phyloP scores from a whole-genome alignment of 2,888 invertebrate species.

The Heliconius cydno region DNA sequence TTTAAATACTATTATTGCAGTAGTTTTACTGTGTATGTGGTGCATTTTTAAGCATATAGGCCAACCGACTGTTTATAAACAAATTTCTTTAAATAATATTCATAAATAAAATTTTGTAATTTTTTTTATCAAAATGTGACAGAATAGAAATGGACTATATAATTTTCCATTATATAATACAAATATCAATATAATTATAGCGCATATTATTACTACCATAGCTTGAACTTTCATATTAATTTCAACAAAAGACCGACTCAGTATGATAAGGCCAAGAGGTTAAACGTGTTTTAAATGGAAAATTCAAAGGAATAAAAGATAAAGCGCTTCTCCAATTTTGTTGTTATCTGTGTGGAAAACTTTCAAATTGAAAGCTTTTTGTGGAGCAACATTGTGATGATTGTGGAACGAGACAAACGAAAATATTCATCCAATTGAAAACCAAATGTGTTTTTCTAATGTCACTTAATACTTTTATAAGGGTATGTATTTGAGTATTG shows the following conservation, averaged over 20 bases:
- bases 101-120: too few species aligned
- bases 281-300: constrained; percentile 26
- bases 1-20: not conserved
- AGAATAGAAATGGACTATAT: not conserved
- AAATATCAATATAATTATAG: not conserved
- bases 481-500: not conserved
- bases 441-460: not conserved
- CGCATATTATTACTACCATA: not conserved
- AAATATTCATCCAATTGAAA: not conserved
- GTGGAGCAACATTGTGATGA: not conserved
- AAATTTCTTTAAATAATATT: too few species aligned
- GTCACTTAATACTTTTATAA: not conserved
- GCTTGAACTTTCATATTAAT: constrained; percentile 3
- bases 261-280: constrained; percentile 9
- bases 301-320: constrained; percentile 20
- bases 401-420: not conserved
- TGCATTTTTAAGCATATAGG: too few species aligned
- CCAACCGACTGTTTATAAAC: too few species aligned
- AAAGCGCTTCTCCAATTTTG: not conserved
- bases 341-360: constrained; percentile 18
- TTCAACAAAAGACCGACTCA: constrained; percentile 15
- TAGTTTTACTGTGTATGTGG: not conserved
- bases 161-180: not conserved
- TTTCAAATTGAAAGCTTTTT: constrained; percentile 17
- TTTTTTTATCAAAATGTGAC: not conserved